A percentile compares a stretch with the other conserved stretches of the same genome.
Conservation (phyloP, 2,888 invertebrate species). For the Linnaemya tessellans region DNA sequence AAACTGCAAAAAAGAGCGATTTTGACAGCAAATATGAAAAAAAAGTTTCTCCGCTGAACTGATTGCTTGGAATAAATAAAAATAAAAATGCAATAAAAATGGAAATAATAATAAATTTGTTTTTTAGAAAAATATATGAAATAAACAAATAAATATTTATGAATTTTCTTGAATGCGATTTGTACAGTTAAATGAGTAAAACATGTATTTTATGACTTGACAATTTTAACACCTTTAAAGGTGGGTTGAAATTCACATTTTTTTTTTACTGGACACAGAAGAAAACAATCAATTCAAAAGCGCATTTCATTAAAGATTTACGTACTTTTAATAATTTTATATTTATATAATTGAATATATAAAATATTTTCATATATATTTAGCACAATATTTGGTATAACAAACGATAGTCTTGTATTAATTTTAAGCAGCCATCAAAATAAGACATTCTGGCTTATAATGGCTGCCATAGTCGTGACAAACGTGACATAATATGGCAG, state of each 20-base stretch:
- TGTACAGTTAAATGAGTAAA: neutral
- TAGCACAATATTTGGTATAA: neutral
- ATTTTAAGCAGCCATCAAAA: neutral
- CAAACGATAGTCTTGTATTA: too few species aligned
- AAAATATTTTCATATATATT: neutral
- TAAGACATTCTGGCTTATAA: neutral
- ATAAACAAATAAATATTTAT: conserved; percentile 51
- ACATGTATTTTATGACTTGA: conserved; percentile 44
- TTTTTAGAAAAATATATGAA: neutral
- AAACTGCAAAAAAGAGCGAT: neutral
- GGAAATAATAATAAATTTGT: neutral
- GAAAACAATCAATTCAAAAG: neutral
- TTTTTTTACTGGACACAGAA: neutral
- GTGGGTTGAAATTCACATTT: conserved; percentile 27
- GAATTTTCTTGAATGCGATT: conserved; percentile 26
- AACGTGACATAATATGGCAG: too few species aligned
- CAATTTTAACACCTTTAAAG: conserved; percentile 52
- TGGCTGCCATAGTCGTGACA: too few species aligned
- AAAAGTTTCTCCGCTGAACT: neutral
- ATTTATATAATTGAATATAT: neutral
- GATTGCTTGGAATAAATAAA: neutral
- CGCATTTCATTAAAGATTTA: neutral
- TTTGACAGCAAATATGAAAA: neutral
- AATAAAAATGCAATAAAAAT: neutral
- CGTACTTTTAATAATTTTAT: neutral